Percentiles rank a stretch among this genome's conserved stretches.
Evolutionary conservation across 2,888 invertebrate genomes (phyloP).

Genomic region (Drosophila pullipes): DNA sequence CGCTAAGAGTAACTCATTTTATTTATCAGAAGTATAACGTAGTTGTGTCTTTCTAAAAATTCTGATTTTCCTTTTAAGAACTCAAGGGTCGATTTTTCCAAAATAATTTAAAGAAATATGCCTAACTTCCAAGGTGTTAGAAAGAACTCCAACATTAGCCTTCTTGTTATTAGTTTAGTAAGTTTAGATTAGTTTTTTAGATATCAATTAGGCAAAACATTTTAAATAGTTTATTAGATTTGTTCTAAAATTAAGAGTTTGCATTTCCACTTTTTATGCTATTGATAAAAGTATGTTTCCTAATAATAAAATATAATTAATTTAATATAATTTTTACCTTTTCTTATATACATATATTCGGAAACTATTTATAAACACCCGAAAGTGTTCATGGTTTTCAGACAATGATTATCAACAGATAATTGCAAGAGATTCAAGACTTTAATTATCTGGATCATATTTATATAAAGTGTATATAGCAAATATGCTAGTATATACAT

Average conservation of each 20-base stretch:
- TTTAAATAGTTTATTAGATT: not conserved
- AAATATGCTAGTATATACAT: not conserved
- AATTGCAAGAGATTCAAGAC: not conserved
- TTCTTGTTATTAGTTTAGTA: no score
- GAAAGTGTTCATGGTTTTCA: not conserved
- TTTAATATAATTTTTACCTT: not conserved
- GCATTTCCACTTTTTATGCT: not conserved
- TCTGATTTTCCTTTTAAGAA: not conserved
- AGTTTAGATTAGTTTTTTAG: no score
- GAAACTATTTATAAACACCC: not conserved
- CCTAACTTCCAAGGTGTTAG: not conserved
- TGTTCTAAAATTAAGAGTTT: not conserved
- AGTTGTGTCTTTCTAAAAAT: not conserved
- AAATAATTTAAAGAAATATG: not conserved
- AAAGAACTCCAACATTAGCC: not conserved
- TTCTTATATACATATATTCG: not conserved
- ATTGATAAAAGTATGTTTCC: not conserved
- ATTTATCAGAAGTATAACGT: not conserved
- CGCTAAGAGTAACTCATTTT: not conserved
- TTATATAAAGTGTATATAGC: not conserved
- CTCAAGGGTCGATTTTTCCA: not conserved
- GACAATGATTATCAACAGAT: constrained; percentile 18
- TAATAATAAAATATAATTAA: not conserved
- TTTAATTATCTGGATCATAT: not conserved
- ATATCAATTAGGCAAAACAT: not conserved